Evolutionary conservation across 2,888 invertebrate genomes (phyloP).

Genomic region (Synergus itoensis): DNA sequence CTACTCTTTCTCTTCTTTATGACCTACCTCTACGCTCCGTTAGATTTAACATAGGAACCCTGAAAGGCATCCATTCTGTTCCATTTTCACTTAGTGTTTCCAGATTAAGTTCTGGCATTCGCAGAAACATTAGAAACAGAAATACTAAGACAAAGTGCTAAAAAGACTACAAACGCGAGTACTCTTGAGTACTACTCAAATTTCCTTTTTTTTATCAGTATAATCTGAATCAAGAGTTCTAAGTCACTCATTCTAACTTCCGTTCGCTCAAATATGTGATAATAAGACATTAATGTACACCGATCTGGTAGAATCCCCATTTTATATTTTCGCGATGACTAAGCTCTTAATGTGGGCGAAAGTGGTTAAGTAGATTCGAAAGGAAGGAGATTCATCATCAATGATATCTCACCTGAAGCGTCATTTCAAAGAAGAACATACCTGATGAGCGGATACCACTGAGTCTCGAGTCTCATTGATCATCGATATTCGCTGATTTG

Average conservation of each 20-base stretch:
- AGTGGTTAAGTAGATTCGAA: constrained; percentile 4
- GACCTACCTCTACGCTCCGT: not conserved
- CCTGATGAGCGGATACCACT: constrained; percentile 22
- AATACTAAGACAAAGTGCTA: not conserved
- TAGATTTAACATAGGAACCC: constrained; percentile 16
- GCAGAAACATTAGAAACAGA: not conserved
- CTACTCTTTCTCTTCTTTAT: not conserved
- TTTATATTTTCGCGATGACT: constrained; percentile 21
- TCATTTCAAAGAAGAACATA: not conserved
- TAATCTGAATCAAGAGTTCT: not conserved
- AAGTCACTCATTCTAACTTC: not conserved
- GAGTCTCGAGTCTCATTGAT: not conserved
- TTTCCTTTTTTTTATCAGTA: not conserved
- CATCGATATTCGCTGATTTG: constrained; percentile 24
- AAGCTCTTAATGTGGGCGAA: constrained; percentile 13
- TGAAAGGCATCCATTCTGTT: constrained; percentile 33
- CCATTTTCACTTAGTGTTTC: not conserved
- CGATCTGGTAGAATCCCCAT: not conserved
- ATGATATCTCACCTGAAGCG: constrained; percentile 23
- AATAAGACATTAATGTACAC: constrained; percentile 6
- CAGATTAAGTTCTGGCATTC: not conserved
- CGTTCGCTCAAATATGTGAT: not conserved
- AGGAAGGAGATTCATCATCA: constrained; percentile 37
- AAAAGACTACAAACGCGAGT: not conserved
- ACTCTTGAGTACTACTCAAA: not conserved